A percentile compares a stretch with the other conserved stretches of the same genome.
Conservation (phyloP, 2,113 vertebrate species). For the Mobula hypostoma region DNA sequence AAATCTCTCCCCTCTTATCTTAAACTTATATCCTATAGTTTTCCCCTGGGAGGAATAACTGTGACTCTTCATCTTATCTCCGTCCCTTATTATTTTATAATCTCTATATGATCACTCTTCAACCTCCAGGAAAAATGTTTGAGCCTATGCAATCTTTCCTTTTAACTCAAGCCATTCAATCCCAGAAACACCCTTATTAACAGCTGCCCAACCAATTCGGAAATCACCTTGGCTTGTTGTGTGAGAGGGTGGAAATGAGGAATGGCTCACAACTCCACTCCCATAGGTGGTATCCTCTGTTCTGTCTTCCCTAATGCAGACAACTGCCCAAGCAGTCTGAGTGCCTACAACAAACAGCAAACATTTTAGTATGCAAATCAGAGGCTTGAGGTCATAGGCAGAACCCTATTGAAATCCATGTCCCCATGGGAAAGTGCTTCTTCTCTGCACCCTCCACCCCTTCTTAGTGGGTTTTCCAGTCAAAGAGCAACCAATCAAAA, state of each 20-base stretch:
- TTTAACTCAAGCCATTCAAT: no score
- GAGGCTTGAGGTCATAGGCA: neutral
- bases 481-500: neutral
- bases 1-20: no score
- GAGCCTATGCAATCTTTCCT: no score
- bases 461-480: neutral
- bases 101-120: no score
- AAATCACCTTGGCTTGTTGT: neutral
- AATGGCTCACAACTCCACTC: neutral
- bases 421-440: neutral
- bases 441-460: neutral
- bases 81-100: no score
- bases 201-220: neutral
- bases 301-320: neutral
- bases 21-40: no score
- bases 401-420: neutral
- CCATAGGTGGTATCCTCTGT: neutral
- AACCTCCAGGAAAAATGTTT: no score
- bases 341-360: neutral
- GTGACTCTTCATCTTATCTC: no score
- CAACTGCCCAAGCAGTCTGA: neutral
- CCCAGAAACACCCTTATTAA: no score
- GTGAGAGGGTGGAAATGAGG: neutral
- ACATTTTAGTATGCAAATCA: neutral
- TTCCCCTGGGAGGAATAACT: no score